Percentiles rank a stretch among this genome's conserved stretches.
Conservation (phyloP, 2,888 invertebrate genomes). For the Allophyes oxyacanthae region DNA sequence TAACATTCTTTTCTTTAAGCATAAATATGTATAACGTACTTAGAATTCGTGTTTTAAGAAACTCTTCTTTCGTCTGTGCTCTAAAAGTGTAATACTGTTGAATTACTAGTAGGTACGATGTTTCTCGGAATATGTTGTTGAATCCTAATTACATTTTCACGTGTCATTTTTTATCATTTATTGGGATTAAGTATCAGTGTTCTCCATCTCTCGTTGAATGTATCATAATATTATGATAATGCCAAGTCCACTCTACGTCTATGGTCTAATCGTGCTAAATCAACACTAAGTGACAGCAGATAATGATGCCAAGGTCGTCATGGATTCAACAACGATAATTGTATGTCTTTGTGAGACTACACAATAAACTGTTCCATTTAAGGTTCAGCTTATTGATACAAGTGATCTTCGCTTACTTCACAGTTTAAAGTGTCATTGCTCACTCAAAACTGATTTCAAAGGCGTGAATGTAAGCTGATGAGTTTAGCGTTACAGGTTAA, state of each 20-base stretch:
- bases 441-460: slow-evolving; percentile 26
- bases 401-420: slow-evolving; percentile 24
- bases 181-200: slow-evolving; percentile 7
- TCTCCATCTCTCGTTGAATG: too few species aligned
- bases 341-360: slow-evolving; percentile 28
- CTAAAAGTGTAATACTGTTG: slow-evolving; percentile 19
- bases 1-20: slow-evolving; percentile 1
- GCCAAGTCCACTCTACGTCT: slow-evolving; percentile 34
- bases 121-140: slow-evolving; percentile 21
- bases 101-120: slow-evolving; percentile 19
- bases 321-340: slow-evolving; percentile 39
- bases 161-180: too few species aligned
- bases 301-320: slow-evolving; percentile 71
- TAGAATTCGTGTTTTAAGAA: slow-evolving; percentile 23
- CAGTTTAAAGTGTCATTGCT: slow-evolving; percentile 20
- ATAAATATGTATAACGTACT: not conserved
- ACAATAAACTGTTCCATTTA: slow-evolving; percentile 46
- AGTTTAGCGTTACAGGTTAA: not conserved
- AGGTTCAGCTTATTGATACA: slow-evolving; percentile 32
- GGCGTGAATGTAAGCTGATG: slow-evolving; percentile 14
- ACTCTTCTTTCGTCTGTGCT: too few species aligned
- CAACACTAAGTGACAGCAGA: slow-evolving; percentile 59
- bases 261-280: slow-evolving; percentile 64
- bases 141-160: slow-evolving; percentile 11
- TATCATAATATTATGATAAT: not conserved